Evolutionary conservation across 2,888 invertebrate species (phyloP).

Genomic region (Drosophila nr. perissopoda): DNA sequence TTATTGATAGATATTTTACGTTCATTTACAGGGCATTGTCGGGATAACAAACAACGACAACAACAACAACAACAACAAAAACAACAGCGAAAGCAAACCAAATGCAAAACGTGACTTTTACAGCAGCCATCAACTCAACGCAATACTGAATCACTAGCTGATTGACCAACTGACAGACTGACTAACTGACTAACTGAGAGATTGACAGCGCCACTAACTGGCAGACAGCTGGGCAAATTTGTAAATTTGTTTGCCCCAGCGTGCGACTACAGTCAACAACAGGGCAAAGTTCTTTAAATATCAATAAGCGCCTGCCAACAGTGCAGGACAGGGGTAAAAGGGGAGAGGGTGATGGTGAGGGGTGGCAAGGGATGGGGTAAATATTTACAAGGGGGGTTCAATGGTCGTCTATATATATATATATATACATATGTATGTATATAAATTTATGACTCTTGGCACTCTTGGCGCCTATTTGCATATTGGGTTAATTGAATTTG

Average conservation of each 20-base stretch:
- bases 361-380: background rate
- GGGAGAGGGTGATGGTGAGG: background rate
- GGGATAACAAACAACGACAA: background rate
- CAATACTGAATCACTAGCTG: constrained; percentile 6
- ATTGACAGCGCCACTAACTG: background rate
- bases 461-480: constrained; percentile 56
- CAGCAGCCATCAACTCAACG: constrained; percentile 57
- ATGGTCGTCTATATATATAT: constrained; percentile 6
- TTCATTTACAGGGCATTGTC: background rate
- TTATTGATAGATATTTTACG: background rate
- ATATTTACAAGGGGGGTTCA: constrained; percentile 18
- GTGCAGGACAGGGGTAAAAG: background rate
- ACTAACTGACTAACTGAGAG: background rate
- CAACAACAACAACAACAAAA: background rate
- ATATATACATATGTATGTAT: background rate
- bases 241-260: constrained; percentile 64
- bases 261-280: constrained; percentile 62
- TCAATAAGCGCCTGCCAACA: constrained; percentile 37
- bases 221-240: constrained; percentile 30
- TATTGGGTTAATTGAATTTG: constrained; percentile 78
- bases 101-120: constrained; percentile 67
- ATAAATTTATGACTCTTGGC: background rate
- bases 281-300: constrained; percentile 42
- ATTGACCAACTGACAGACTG: constrained; percentile 12
- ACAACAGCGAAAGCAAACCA: constrained; percentile 4